phyloP scores from a whole-genome alignment of 2,888 invertebrate genomes.

The Cheilosia vulpina region DNA sequence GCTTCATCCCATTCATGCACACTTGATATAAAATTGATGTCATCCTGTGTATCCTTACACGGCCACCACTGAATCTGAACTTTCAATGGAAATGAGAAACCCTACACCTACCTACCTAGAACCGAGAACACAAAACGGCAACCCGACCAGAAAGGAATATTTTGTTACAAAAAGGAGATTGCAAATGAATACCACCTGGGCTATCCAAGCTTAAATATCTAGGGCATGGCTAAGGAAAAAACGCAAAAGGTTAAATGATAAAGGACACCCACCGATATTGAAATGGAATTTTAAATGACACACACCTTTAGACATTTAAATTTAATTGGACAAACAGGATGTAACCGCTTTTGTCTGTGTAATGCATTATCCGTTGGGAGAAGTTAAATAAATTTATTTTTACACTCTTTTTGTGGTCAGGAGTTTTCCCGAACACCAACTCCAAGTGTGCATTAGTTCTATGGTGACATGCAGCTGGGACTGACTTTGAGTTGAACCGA shows the following conservation, averaged over 20 bases:
- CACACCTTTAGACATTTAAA: conserved; percentile 15
- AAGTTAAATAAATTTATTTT: conserved; percentile 21
- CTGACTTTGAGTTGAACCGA: no score
- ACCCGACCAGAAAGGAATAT: not conserved
- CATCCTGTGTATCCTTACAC: conserved; percentile 11
- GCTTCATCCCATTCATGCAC: conserved; percentile 19
- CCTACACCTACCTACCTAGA: not conserved
- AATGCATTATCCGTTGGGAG: conserved; percentile 19
- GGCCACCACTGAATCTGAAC: not conserved
- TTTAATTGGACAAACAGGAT: conserved; percentile 40
- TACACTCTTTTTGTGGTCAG: conserved; percentile 9
- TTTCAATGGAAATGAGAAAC: not conserved
- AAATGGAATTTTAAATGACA: conserved; percentile 16
- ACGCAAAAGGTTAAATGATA: conserved; percentile 17
- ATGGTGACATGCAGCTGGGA: no score
- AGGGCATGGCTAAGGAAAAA: conserved; percentile 6
- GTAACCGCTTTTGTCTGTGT: not conserved
- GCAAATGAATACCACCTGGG: conserved; percentile 3
- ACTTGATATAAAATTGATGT: conserved; percentile 38
- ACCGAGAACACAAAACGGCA: not conserved
- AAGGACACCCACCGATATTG: conserved; percentile 24
- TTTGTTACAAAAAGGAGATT: not conserved
- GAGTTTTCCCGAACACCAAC: not conserved
- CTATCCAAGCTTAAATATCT: conserved; percentile 13
- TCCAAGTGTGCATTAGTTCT: not conserved